Percentiles rank a stretch among this genome's conserved stretches.
phyloP scores from a whole-genome alignment of 1,140 invertebrate species.

The Diprion similis region DNA sequence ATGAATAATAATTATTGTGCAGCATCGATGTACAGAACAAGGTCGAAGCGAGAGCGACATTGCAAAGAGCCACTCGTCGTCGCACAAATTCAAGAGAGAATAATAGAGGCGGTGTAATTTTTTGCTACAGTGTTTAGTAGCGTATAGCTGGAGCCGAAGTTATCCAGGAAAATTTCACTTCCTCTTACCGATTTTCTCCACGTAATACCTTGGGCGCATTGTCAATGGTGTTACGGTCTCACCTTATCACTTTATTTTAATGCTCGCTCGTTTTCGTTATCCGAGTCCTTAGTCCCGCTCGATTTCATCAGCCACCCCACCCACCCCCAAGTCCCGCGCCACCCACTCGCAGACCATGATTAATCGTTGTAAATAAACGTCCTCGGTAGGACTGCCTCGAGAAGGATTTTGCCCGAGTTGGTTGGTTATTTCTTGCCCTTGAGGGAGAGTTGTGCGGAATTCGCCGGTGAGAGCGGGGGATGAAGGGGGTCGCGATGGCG shows the following conservation, averaged over 20 bases:
- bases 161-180: not conserved
- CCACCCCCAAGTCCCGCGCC: conserved; percentile 6
- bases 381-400: conserved; percentile 10
- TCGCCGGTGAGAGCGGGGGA: not conserved
- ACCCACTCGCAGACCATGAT: conserved; percentile 27
- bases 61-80: not conserved
- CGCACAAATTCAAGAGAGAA: not conserved
- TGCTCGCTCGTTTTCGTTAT: conserved; percentile 25
- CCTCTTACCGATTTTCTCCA: not conserved
- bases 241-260: conserved; percentile 29
- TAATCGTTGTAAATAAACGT: conserved; percentile 37
- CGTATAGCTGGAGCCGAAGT: too few relatives aligned
- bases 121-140: not conserved
- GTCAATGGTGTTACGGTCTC: conserved; percentile 23
- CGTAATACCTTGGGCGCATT: not conserved
- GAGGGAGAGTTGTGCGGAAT: not conserved
- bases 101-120: not conserved
- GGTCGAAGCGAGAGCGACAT: not conserved
- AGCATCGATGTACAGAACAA: not conserved
- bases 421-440: conserved; percentile 9
- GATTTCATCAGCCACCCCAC: conserved; percentile 8
- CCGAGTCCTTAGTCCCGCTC: not conserved
- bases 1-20: not conserved
- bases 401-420: not conserved
- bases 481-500: too few relatives aligned